Evolutionary conservation across 2,797 vertebrate genomes (phyloP), one percentile per base, ranked within the genome.

Genomic region (Thripadectes ignobilis): DNA sequence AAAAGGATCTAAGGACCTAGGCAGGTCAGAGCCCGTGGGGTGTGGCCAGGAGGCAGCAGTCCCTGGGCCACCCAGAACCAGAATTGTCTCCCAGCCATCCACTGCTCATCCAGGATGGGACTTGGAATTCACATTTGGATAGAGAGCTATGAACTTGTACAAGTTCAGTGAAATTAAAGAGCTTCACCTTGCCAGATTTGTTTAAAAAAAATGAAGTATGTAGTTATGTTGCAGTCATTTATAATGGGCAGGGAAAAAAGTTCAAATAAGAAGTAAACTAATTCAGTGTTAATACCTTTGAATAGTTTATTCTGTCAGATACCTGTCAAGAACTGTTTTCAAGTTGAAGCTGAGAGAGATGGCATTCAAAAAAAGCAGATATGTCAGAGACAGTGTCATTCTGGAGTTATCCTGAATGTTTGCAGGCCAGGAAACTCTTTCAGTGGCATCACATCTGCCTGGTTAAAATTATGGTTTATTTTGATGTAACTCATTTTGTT

Each of bases 391-490:
- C 7, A 2, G 12, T 38, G 48, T 55, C 38, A 18, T 41, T 85
- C 32, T 57, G 14, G 46, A 76, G 34, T 73, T 76, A 57, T 16
- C 34, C 89, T 91, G 65, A 19, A 66, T 69, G 39, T 39, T 20
- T 80, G 26, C 57, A 91, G 61, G 54, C 65, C 57, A 65, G 38
- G 82, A 63, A 89, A 48, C 19, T 45, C 21, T 79, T 93, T 49
- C 55, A 54, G 2, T 71, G 72, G 58, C 65, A 41, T 72, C 67
- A 65, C 45, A 41, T 71, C 32, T 89, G 61, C 61, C 78, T 92
- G 71, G 77, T 93, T 80, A 73, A 87, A 93, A 80, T 87, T 66
- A 74, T 4, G 24, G 14, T 65, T 94, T 93, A 71, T 94, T 85
- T 79, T 79, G 85, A 63, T 85, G 55, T 19, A 87, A 67, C 36